These are phyloP conservation scores for Camponotus vicinus DNA, from an alignment of 1,140 invertebrate species.

Conservation along the genomic window DNA sequence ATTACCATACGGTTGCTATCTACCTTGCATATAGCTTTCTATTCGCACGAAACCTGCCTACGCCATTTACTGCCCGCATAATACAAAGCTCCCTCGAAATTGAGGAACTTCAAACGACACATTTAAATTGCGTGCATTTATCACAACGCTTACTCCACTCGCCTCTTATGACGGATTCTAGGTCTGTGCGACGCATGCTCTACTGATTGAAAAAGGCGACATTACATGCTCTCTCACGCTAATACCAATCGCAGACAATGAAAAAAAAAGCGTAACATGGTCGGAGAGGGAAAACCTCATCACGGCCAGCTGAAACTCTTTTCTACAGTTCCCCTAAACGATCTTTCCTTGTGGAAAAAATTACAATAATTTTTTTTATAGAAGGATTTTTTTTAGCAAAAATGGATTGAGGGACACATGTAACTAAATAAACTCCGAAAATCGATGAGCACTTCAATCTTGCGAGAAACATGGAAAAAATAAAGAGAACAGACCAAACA, in stretches of 20 bases:
- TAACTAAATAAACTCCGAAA: slow-evolving; percentile 52
- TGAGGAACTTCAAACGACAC: slow-evolving; percentile 39
- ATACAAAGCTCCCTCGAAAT: slow-evolving; percentile 45
- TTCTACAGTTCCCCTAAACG: slow-evolving; percentile 33
- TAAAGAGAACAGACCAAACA: slow-evolving; percentile 45
- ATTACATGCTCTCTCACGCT: slow-evolving; percentile 54
- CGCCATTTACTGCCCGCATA: slow-evolving; percentile 27
- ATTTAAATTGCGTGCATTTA: slow-evolving; percentile 51
- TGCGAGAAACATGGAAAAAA: slow-evolving; percentile 65
- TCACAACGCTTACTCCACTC: slow-evolving; percentile 40
- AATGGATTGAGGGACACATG: slow-evolving; percentile 23
- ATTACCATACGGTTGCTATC: slow-evolving; percentile 22
- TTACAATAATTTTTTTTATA: slow-evolving; percentile 23
- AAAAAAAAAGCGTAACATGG: slow-evolving; percentile 6
- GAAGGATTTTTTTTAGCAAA: slow-evolving; percentile 26
- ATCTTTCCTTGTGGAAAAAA: slow-evolving; percentile 13
- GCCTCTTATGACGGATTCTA: slow-evolving; percentile 49
- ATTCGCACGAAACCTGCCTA: slow-evolving; percentile 49
- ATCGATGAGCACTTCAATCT: slow-evolving; percentile 57
- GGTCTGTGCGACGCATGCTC: slow-evolving; percentile 57
- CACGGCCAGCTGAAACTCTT: slow-evolving; percentile 32
- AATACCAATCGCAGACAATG: slow-evolving; percentile 38
- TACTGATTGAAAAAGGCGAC: slow-evolving; percentile 43
- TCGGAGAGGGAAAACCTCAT: slow-evolving; percentile 40
- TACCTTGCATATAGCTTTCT: slow-evolving; percentile 36